Percentiles rank a stretch among this genome's conserved stretches.
These are phyloP conservation scores for Phthorimaea operculella DNA, from an alignment of 1,140 invertebrate species.

Conservation along the genomic window DNA sequence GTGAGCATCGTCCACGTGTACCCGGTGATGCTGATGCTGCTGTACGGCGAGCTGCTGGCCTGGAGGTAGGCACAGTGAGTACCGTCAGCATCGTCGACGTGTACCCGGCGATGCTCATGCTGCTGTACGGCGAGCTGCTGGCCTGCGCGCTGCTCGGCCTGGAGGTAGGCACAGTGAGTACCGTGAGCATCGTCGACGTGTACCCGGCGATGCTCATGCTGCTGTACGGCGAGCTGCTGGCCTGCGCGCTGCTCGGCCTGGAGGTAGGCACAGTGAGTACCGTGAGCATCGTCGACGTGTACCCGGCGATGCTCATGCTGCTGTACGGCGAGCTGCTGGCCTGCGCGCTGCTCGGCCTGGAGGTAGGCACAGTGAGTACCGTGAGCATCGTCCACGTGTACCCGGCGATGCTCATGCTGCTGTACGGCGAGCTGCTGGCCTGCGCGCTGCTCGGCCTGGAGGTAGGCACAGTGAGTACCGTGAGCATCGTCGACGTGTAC, in stretches of 20 bases:
- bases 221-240: constrained; percentile 49
- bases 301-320: constrained; percentile 51
- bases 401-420: constrained; percentile 48
- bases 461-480: too few species aligned
- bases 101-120: constrained; percentile 48
- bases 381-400: constrained; percentile 68
- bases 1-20: constrained; percentile 68
- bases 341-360: constrained; percentile 26
- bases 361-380: too few species aligned
- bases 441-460: constrained; percentile 30
- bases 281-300: constrained; percentile 67
- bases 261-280: too few species aligned
- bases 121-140: constrained; percentile 53
- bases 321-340: constrained; percentile 52
- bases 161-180: too few species aligned
- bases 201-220: constrained; percentile 52
- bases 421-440: constrained; percentile 51
- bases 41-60: constrained; percentile 51
- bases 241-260: constrained; percentile 25
- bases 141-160: constrained; percentile 27
- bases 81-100: constrained; percentile 69
- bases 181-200: constrained; percentile 68
- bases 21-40: constrained; percentile 48
- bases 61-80: constrained; percentile 36
- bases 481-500: constrained; percentile 66